A percentile compares a stretch with the other conserved stretches of the same genome.
phyloP scores from a whole-genome alignment of 2,888 invertebrate species.

The Pediacus dermestoides region DNA sequence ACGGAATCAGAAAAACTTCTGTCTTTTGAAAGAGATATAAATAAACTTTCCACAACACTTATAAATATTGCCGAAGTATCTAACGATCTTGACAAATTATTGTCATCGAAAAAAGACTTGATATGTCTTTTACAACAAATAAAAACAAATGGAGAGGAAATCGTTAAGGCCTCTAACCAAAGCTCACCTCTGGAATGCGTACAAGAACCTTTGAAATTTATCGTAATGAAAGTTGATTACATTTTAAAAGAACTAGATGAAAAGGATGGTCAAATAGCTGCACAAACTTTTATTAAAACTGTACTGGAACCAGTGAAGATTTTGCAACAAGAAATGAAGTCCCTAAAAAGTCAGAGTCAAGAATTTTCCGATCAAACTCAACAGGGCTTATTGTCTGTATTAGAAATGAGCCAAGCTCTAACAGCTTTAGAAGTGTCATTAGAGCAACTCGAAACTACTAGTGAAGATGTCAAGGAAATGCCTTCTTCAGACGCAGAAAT shows the following conservation, averaged over 20 bases:
- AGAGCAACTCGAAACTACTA: conserved; percentile 4
- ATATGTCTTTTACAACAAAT: too few relatives aligned
- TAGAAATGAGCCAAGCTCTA: conserved; percentile 7
- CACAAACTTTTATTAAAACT: neutral
- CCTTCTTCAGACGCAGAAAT: conserved; percentile 5
- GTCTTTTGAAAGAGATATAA: neutral
- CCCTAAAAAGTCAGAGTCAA: neutral
- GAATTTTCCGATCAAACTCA: neutral
- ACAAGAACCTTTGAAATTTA: conserved; percentile 25
- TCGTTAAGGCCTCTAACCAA: conserved; percentile 5
- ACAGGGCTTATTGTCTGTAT: conserved; percentile 3
- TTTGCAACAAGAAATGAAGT: conserved; percentile 7
- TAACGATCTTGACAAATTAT: neutral
- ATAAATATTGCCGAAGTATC: neutral
- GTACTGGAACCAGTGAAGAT: neutral
- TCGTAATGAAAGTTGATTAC: conserved; percentile 23
- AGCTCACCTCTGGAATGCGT: conserved; percentile 18
- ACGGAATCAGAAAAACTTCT: neutral
- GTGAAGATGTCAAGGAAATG: conserved; percentile 6
- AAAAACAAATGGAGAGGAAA: conserved; percentile 5
- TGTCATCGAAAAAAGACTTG: too few relatives aligned
- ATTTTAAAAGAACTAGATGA: conserved; percentile 13
- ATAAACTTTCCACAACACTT: neutral
- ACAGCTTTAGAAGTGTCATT: conserved; percentile 14
- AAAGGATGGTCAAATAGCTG: too few relatives aligned